Evolutionary conservation across 2,113 vertebrate species (phyloP).

Genomic region (Nerophis ophidion): DNA sequence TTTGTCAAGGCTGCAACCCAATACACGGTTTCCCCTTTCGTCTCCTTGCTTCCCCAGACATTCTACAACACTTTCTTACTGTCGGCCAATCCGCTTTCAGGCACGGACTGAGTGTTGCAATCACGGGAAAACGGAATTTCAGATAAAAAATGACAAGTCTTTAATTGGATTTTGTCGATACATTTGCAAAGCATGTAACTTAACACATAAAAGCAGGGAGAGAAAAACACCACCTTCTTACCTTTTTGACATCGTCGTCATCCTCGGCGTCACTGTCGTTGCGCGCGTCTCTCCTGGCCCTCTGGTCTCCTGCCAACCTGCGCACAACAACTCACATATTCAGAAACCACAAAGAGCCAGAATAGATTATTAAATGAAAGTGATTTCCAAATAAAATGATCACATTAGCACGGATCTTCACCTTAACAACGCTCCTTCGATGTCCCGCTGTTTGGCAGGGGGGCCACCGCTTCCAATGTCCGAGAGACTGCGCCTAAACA

Average conservation of each 20-base stretch:
- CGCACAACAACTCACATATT: not conserved
- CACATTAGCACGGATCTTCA: constrained; percentile 40
- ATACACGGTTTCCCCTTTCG: too few relatives aligned
- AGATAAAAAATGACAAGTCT: too few relatives aligned
- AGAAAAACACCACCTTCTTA: constrained; percentile 34
- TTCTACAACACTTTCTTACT: too few relatives aligned
- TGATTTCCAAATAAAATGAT: not conserved
- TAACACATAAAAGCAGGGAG: too few relatives aligned
- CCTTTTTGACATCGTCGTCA: constrained; percentile 96
- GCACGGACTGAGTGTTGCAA: too few relatives aligned
- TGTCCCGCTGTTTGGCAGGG: constrained; percentile 97
- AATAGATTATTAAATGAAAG: not conserved
- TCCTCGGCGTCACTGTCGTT: constrained; percentile 98
- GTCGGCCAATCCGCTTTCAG: too few relatives aligned
- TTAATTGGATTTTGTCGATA: too few relatives aligned
- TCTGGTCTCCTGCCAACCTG: constrained; percentile 94
- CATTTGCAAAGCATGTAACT: too few relatives aligned
- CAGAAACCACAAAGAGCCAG: not conserved
- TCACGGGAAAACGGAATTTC: too few relatives aligned
- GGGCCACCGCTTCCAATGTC: constrained; percentile 82
- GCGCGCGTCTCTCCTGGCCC: constrained; percentile 93
- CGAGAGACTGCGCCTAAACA: constrained; percentile 92
- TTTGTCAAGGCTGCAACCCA: too few relatives aligned
- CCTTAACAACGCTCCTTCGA: constrained; percentile 93
- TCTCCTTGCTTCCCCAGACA: too few relatives aligned